A percentile compares a stretch with the other conserved stretches of the same genome.
Evolutionary conservation across 1,140 invertebrate species (phyloP).

Genomic region (Ips nitidus): DNA sequence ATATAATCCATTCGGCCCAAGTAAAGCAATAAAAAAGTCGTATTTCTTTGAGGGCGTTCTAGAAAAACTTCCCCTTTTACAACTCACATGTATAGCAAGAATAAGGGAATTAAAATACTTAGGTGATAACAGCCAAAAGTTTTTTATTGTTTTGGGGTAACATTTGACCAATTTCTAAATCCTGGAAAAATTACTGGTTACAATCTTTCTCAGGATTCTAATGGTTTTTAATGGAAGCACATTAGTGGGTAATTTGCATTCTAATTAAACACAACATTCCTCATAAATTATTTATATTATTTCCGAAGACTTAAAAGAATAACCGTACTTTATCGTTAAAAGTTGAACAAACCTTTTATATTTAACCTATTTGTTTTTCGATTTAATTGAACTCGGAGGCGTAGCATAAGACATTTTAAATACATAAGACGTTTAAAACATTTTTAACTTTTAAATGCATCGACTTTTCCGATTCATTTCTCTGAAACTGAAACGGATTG

Average conservation of each 20-base stretch:
- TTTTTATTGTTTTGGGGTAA: conserved; percentile 3
- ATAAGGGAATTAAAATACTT: not conserved
- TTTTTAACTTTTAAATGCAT: too few species aligned
- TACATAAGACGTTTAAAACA: too few species aligned
- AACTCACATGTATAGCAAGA: not conserved
- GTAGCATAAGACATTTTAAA: not conserved
- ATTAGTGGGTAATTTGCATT: conserved; percentile 6
- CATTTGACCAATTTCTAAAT: not conserved
- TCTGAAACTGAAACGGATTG: too few species aligned
- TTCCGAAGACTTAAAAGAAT: conserved; percentile 27
- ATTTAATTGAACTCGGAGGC: not conserved
- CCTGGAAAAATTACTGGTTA: too few species aligned
- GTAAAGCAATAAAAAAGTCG: conserved; percentile 2
- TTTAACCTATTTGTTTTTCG: not conserved
- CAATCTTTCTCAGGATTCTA: too few species aligned
- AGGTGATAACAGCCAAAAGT: not conserved
- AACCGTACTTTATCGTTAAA: conserved; percentile 24
- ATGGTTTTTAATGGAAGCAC: too few species aligned
- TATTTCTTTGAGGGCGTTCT: conserved; percentile 1
- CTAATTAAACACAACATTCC: conserved; percentile 20
- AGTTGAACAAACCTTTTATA: conserved; percentile 26
- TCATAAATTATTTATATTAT: conserved; percentile 28
- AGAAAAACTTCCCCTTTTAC: not conserved
- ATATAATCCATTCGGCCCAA: conserved; percentile 2
- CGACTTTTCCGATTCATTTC: too few species aligned